Evolutionary conservation across 2,113 vertebrate species (phyloP), one percentile per base, ranked within the genome.

Genomic region (Accipiter virgatus): DNA sequence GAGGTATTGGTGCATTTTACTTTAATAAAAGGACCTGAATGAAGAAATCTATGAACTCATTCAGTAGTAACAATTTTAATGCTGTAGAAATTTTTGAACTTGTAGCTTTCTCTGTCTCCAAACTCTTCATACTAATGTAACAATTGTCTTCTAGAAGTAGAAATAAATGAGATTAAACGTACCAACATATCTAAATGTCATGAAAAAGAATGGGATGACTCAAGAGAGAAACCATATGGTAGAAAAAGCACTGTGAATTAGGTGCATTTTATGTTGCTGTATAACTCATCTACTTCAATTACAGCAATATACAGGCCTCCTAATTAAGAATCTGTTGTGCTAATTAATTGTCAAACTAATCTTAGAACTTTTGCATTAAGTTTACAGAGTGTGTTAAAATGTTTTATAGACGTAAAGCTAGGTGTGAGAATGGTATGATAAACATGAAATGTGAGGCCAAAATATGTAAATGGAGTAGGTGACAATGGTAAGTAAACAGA

Each of bases 91-190:
- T 81, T 97, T 93, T 96, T 96, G 87, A 97, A 93, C 95, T 87
- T 97, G 94, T 98, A 98, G 98, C 96, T 96, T 95, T 84, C 48
- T 95, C 95, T 97, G 96, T 96, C 93, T 96, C 97, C 94, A 84
- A 93, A 97, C 86, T 95, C 93, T 96, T 97, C 96, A 96, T 97
- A 96, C 96, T 97, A 94, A 96, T 98, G 92, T 98, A 98, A 97
- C 84, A 92, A 59, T 94, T 97, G 96, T 97, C 92, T 97, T 98
- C 89, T 97, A 93, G 97, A 95, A 97, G 85, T 83, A 84, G 95
- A 95, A 98, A 97, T 98, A 97, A 98, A 97, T 97, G 96, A 97
- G 87, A 96, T 97, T 97, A 96, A 97, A 96, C 53, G 25, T 98
- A 97, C 94, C 94, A 97, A 93, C 67, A 93, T 94, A 98, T 97